Evolutionary conservation across 2,113 vertebrate genomes (phyloP), one percentile per base, ranked within the genome.

Genomic region (Ceyx melanurus): DNA sequence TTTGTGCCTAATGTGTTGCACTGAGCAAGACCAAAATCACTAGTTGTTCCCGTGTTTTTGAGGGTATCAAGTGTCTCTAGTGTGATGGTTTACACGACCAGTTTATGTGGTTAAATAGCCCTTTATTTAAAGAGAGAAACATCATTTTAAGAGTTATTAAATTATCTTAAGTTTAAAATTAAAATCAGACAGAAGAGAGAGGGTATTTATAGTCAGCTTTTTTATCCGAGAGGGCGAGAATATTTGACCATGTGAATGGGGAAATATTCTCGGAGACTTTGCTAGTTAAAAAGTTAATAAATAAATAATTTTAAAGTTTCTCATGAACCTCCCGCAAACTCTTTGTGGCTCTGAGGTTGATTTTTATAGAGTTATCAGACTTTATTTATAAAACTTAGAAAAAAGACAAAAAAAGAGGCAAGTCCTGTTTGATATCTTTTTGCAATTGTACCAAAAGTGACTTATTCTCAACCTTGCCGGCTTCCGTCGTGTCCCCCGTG

Each of bases 401-500:
- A 96, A 96, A 33, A 97, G 93, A 96, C 94, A 96, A 90, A 97
- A 97, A 97, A 98, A 98, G 98, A 97, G 95, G 95, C 95, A 90
- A 95, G 71, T 91, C 91, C 97, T 98, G 98, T 98, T 98, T 99
- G 98, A 99, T 98, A 98, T 98, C 98, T 98, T 98, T 98, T 99
- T 99, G 98, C 99, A 99, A 98, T 98, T 98, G 99, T 99, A 99
- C 99, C 99, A 97, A 99, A 99, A 99, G 99, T 99, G 99, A 99
- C 99, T 99, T 99, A 99, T 97, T 98, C 98, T 98, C 97, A 97
- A 98, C 97, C 98, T 98, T 81, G 95, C 96, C 93, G 94, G 96
- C 97, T 97, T 96, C 93, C 67, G 77, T 96, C 25, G 26, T 90
- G 91, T 95, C 94, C 96, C 97, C 96, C 19, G 92, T 96, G 97